phyloP scores from a whole-genome alignment of 2,888 invertebrate species.

The Theodoxus fluviatilis region DNA sequence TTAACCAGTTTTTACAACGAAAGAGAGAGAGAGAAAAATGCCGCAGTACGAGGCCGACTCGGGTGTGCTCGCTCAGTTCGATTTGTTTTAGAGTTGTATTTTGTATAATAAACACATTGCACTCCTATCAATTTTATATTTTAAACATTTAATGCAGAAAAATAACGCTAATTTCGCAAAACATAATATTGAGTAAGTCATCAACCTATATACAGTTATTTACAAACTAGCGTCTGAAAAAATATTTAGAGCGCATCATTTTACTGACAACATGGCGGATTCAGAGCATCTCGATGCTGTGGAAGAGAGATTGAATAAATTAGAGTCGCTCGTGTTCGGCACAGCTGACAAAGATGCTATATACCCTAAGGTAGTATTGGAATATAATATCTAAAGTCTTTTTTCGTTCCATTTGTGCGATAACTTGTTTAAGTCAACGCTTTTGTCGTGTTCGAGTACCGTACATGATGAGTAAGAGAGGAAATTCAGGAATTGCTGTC shows the following conservation, averaged over 20 bases:
- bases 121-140: neutral
- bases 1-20: neutral
- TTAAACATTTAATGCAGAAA: neutral
- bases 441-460: neutral
- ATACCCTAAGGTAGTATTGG: slow-evolving; percentile 51
- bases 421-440: neutral
- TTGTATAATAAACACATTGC: neutral
- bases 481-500: too few species aligned
- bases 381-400: neutral
- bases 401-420: neutral
- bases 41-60: too few species aligned
- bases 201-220: neutral
- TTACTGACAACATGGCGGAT: slow-evolving; percentile 44
- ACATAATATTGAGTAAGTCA: neutral
- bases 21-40: slow-evolving; percentile 12
- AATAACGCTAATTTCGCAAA: neutral
- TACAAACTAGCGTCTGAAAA: neutral
- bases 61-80: too few species aligned
- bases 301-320: slow-evolving; percentile 45
- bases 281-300: slow-evolving; percentile 42
- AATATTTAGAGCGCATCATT: neutral
- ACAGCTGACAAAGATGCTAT: slow-evolving; percentile 56
- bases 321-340: slow-evolving; percentile 57
- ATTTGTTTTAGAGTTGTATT: neutral
- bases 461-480: too few species aligned